Base-by-base conservation (phyloP, 1,140 invertebrate species). In the Drosophila sechellia region DNA sequence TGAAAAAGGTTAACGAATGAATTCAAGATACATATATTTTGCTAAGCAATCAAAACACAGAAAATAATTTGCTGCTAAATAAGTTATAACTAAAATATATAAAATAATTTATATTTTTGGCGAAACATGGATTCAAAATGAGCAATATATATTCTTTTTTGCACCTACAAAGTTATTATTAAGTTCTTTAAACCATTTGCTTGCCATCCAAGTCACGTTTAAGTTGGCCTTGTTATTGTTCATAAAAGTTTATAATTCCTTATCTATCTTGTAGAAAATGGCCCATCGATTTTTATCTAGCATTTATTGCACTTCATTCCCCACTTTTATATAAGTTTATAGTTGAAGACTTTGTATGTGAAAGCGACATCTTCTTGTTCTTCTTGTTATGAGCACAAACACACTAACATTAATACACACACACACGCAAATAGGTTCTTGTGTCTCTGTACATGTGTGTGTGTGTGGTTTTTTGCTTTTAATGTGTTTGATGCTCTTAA, bases 401-500 rank as follows among this genome's bases (percentile, higher is more conserved):
- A 27, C 50, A 34, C 50, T 39, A 8, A 40, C 27, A 8, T 3
- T 13, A 6, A 25, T 10, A 58, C 31, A 48, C 35, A n/a, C 12
- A 45, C 12, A 31, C n/a, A 50, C 58, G 34, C 12, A 31, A 25
- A 20, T 11, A 64, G 53, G 58, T 64, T 53, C 45, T 65, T 56
- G 12, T 35, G n/a, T 35, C 12, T 27, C 20, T 22, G 20, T 22
- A 0, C 20, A 10, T n/a, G 31, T 35, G 42, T 49, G n/a, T 27
- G 45, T 72, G 39, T 74, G 70, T 50, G 72, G 54, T 76, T 68
- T 77, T 69, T 76, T 69, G 72, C 63, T 77, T 55, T 76, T 77
- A 77, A 77, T 77, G 74, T 68, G 74, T 76, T 77, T 76, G 73
- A 76, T 69, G 74, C 72, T 77, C 72, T 76, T 77, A 77, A 77